Evolutionary conservation across 2,113 vertebrate genomes (phyloP), one percentile per base, ranked within the genome.

Genomic region (Riparia riparia): DNA sequence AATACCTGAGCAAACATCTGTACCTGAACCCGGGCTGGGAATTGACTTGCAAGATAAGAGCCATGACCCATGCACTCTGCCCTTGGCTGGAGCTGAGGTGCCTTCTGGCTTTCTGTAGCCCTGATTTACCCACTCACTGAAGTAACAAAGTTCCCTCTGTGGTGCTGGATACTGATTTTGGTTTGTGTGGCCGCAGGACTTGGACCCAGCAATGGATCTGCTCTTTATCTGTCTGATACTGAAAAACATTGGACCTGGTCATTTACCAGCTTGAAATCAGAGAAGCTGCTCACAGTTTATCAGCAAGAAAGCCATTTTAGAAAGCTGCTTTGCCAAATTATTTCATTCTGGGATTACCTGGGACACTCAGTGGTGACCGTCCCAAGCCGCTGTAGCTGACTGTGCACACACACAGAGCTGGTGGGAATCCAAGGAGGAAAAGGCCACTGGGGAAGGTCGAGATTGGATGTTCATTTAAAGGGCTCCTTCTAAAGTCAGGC

Each of bases 171-270:
- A 11, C 24, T 72, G 41, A 17, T 86, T 26, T 41, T 32, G 8
- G 58, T 49, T 37, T 49, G 12, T 31, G 6, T 53, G 39, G 61
- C 42, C 44, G 8, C 53, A 56, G 51, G 25, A 16, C 34, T 39
- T n/a, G 20, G 2, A 4, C 56, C 50, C n/a, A 34, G 45, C 25
- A 61, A 3, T 24, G 15, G 20, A 5, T 32, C 39, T 58, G 32
- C 47, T n/a, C 1, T 66, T 71, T 76, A 24, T 49, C 53, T 28
- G 29, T 12, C 0, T 22, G 29, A 19, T 44, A 28, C 26, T 42
- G 34, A 21, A 31, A n/a, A n/a, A 13, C 0, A 0, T 3, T n/a
- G 21, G 14, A 37, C 17, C 39, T 73, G 20, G 12, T 49, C 7
- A 4, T 34, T 53, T 49, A 15, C 19, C 44, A 34, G 44, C 47